Percentiles rank a stretch among this genome's conserved stretches.
Evolutionary conservation across 2,113 vertebrate species (phyloP).

Genomic region (Triplophysa siluroides): DNA sequence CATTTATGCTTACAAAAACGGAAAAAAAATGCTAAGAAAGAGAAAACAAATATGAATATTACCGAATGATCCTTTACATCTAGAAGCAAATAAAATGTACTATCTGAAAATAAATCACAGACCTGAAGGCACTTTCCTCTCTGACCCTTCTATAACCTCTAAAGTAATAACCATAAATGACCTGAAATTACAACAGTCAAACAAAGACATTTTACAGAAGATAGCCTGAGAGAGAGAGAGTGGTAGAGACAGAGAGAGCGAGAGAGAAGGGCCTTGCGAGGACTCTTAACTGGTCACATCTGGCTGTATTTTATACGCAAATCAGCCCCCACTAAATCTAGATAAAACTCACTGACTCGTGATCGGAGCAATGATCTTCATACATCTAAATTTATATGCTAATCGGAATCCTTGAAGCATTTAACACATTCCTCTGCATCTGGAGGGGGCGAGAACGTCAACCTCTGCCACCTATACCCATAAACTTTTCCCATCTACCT

Average conservation of each 20-base stretch:
- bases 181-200: constrained; percentile 58
- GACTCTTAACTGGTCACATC: constrained; percentile 66
- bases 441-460: constrained; percentile 51
- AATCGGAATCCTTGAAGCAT: constrained; percentile 73
- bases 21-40: not conserved
- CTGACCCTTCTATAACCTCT: constrained; percentile 46
- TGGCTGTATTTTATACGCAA: constrained; percentile 77
- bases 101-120: constrained; percentile 29
- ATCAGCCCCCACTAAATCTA: constrained; percentile 78
- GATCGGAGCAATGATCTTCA: constrained; percentile 79
- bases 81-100: constrained; percentile 10
- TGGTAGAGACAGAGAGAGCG: constrained; percentile 10
- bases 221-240: constrained; percentile 44
- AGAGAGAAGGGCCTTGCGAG: constrained; percentile 32
- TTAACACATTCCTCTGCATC: constrained; percentile 77
- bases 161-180: constrained; percentile 48
- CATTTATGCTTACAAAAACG: not conserved
- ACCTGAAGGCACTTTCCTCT: constrained; percentile 21
- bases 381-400: constrained; percentile 83
- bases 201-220: constrained; percentile 50
- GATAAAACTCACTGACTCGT: constrained; percentile 80
- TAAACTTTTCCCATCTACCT: constrained; percentile 39
- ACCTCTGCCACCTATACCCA: constrained; percentile 45
- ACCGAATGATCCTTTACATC: not conserved
- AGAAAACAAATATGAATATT: not conserved